Percentiles rank a stretch among this genome's conserved stretches.
Conservation (phyloP, 2,888 invertebrate species). For the Fissipunctia ypsillon region DNA sequence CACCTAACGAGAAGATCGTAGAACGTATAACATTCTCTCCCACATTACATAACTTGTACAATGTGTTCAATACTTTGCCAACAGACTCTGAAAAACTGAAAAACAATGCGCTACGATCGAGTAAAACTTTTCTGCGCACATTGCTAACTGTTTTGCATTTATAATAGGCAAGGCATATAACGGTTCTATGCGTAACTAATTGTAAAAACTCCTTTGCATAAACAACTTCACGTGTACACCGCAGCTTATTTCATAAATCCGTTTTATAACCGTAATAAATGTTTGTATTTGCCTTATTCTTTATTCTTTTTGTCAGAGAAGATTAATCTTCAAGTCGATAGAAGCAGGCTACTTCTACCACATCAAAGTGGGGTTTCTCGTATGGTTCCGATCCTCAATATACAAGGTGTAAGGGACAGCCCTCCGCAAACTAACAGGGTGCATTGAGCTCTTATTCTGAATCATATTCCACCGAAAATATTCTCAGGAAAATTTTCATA, state of each 20-base stretch:
- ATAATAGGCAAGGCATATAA: constrained; percentile 6
- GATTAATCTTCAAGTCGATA: not conserved
- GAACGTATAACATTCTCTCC: not conserved
- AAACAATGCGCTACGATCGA: constrained; percentile 26
- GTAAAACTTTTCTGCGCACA: constrained; percentile 32
- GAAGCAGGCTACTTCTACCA: not conserved
- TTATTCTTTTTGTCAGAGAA: not conserved
- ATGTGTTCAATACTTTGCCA: constrained; percentile 10
- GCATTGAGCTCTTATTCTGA: too few species aligned
- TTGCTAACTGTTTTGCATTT: constrained; percentile 31
- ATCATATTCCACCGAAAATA: too few species aligned
- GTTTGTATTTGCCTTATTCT: not conserved
- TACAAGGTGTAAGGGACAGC: too few species aligned
- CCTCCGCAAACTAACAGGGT: too few species aligned
- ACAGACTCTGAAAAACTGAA: constrained; percentile 24
- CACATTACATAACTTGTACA: constrained; percentile 4
- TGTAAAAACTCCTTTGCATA: constrained; percentile 14
- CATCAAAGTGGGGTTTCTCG: not conserved
- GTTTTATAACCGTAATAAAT: not conserved
- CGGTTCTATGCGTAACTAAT: constrained; percentile 21
- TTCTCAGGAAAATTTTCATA: too few species aligned
- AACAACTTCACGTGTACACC: not conserved
- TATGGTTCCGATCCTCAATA: not conserved
- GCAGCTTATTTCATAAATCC: not conserved
- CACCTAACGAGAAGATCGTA: not conserved